These are phyloP conservation scores for Trissolcus brochymenae DNA, from an alignment of 2,888 invertebrate genomes.

Conservation along the genomic window DNA sequence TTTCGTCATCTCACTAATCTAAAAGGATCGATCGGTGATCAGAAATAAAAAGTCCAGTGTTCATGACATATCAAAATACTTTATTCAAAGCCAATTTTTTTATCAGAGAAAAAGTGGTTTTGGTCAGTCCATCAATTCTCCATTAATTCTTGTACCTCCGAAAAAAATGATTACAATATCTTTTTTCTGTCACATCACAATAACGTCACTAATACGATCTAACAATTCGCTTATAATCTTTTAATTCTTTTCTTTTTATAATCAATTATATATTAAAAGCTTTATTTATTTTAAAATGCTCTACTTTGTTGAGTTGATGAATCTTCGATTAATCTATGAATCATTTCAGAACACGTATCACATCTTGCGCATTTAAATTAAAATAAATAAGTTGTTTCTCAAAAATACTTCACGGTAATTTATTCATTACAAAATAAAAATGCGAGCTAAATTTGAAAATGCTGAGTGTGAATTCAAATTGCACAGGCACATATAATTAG, in stretches of 20 bases:
- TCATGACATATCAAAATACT: conserved; percentile 33
- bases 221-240: conserved; percentile 16
- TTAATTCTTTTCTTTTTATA: conserved; percentile 8
- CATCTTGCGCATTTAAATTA: neutral
- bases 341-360: conserved; percentile 35
- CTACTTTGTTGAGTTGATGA: conserved; percentile 6
- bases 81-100: conserved; percentile 29
- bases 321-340: conserved; percentile 22
- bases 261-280: conserved; percentile 30
- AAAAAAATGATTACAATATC: conserved; percentile 18
- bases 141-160: neutral
- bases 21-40: conserved; percentile 4
- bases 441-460: no score
- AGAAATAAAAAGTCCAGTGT: neutral
- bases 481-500: no score
- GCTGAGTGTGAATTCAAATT: no score
- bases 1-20: conserved; percentile 7
- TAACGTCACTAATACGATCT: conserved; percentile 21
- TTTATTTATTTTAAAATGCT: conserved; percentile 20
- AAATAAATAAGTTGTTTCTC: no score
- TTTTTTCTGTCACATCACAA: conserved; percentile 15
- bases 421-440: no score
- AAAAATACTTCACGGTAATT: no score
- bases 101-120: conserved; percentile 20
- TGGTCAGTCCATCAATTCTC: neutral